These are phyloP conservation scores for Heptranchias perlo DNA, from an alignment of 2,113 vertebrate species.

Conservation along the genomic window DNA sequence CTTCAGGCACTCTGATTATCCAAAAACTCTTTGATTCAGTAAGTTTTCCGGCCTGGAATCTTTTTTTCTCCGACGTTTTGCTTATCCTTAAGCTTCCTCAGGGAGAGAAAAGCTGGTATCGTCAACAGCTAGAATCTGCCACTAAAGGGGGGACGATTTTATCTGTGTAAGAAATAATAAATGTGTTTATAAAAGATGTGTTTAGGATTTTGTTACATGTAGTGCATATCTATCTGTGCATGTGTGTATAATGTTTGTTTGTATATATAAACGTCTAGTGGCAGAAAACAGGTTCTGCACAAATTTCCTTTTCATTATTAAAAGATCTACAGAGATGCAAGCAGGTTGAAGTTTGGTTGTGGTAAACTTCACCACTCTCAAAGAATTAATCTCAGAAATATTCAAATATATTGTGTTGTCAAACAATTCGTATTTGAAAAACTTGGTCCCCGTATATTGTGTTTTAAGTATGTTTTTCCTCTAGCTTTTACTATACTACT, in stretches of 20 bases:
- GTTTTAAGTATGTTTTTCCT: neutral
- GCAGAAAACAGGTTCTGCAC: neutral
- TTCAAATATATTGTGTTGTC: neutral
- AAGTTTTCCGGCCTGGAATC: no score
- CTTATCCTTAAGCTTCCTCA: no score
- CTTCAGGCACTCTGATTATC: no score
- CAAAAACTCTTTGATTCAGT: no score
- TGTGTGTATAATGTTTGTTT: neutral
- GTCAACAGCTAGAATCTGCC: neutral
- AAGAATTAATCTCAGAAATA: neutral
- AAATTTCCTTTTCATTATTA: neutral
- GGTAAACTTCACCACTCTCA: neutral
- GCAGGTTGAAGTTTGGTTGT: neutral
- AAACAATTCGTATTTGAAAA: neutral
- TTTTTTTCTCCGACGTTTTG: no score
- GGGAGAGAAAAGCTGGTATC: no score
- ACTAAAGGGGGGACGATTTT: neutral
- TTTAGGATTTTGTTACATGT: neutral
- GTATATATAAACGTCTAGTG: neutral
- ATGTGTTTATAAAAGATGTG: neutral
- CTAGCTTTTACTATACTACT: no score
- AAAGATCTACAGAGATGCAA: neutral
- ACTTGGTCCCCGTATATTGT: neutral
- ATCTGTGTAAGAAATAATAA: neutral
- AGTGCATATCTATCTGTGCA: neutral